phyloP scores from a whole-genome alignment of 2,888 invertebrate species.

The Chloroclysta siterata region DNA sequence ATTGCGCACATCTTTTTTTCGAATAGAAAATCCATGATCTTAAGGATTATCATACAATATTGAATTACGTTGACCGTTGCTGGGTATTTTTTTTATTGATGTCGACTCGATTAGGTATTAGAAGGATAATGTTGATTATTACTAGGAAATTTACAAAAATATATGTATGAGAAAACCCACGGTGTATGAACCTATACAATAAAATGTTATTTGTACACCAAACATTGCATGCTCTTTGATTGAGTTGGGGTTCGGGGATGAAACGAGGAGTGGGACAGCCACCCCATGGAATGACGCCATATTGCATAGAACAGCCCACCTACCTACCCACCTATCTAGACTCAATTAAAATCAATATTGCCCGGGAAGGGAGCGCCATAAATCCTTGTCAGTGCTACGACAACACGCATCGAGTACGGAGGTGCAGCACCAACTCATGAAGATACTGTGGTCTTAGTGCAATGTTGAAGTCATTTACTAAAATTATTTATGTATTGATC shows the following conservation, averaged over 20 bases:
- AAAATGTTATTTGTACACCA: background rate
- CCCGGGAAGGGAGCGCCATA: conserved; percentile 6
- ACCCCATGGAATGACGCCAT: conserved; percentile 1
- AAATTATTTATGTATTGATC: background rate
- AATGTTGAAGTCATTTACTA: background rate
- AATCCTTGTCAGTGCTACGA: conserved; percentile 16
- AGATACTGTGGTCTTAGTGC: background rate
- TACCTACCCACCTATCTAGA: conserved; percentile 8
- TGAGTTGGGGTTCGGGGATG: background rate
- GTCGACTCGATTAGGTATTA: too few relatives aligned
- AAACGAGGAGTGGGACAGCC: background rate
- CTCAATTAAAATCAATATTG: conserved; percentile 19
- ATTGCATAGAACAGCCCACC: conserved; percentile 11
- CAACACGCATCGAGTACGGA: conserved; percentile 4
- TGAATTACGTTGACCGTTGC: too few relatives aligned
- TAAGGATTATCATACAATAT: too few relatives aligned
- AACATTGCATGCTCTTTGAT: background rate
- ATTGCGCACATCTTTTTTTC: too few relatives aligned
- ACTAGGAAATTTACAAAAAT: too few relatives aligned
- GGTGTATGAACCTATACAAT: too few relatives aligned
- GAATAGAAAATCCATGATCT: too few relatives aligned
- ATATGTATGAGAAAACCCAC: too few relatives aligned
- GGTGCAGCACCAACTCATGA: background rate
- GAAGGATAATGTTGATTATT: too few relatives aligned
- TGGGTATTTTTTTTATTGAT: too few relatives aligned